These are phyloP conservation scores for Philhelius pedissequus DNA, from an alignment of 2,888 invertebrate species.

Conservation along the genomic window DNA sequence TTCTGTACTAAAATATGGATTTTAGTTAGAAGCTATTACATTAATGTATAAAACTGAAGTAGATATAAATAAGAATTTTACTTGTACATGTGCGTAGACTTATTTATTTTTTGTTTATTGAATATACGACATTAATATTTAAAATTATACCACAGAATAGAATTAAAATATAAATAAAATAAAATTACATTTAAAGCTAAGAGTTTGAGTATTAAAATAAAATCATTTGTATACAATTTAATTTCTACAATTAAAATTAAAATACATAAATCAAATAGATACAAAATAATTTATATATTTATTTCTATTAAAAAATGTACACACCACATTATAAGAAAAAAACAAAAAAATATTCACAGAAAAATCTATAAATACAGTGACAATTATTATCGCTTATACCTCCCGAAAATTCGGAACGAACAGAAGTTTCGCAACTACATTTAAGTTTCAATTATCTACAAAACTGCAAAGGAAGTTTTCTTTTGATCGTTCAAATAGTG, in stretches of 20 bases:
- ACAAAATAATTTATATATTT: not conserved
- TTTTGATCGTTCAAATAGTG: not conserved
- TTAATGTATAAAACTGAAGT: constrained; percentile 10
- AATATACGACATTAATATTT: constrained; percentile 6
- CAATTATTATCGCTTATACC: not conserved
- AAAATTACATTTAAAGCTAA: constrained; percentile 29
- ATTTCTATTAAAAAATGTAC: not conserved
- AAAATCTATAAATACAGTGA: not conserved
- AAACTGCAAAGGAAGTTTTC: not conserved
- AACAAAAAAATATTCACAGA: not conserved
- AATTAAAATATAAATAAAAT: constrained; percentile 22
- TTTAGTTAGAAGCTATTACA: not conserved
- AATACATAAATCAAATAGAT: not conserved
- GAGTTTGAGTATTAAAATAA: not conserved
- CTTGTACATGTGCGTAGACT: constrained; percentile 37
- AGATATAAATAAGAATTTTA: constrained; percentile 14
- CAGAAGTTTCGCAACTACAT: not conserved
- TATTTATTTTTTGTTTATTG: not conserved
- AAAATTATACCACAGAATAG: constrained; percentile 51
- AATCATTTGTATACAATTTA: not conserved
- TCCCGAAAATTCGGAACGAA: not conserved
- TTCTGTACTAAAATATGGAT: not conserved
- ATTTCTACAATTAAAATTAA: not conserved
- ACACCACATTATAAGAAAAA: not conserved
- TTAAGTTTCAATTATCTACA: not conserved